Evolutionary conservation across 2,888 invertebrate genomes (phyloP).

Genomic region (Heterodera filipjevi): DNA sequence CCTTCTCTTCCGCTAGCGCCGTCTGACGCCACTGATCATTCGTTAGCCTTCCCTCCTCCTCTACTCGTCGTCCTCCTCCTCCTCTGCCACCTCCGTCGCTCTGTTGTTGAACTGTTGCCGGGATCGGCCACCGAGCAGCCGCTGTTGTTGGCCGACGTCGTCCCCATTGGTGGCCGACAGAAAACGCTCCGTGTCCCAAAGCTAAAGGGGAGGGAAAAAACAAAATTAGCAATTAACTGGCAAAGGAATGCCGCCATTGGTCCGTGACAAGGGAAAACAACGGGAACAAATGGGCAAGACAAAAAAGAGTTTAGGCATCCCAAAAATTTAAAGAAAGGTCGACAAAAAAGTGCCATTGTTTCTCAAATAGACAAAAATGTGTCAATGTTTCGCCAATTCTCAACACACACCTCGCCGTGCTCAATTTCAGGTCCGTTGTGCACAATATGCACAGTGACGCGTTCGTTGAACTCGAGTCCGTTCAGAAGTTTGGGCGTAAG

Average conservation of each 20-base stretch:
- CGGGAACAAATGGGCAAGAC: not conserved
- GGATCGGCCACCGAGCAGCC: not conserved
- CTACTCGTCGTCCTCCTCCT: not conserved
- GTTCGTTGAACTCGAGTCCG: conserved; percentile 51
- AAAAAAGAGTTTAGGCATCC: too few relatives aligned
- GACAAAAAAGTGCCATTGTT: too few relatives aligned
- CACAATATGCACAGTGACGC: conserved; percentile 47
- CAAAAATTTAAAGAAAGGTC: too few relatives aligned
- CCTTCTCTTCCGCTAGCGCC: not conserved
- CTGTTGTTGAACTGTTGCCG: not conserved
- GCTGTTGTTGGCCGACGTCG: not conserved
- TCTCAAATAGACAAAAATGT: too few relatives aligned
- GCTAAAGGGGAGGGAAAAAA: not conserved
- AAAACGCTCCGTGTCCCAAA: conserved; percentile 1
- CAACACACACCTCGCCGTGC: conserved; percentile 23
- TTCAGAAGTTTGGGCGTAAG: conserved; percentile 47
- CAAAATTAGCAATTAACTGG: not conserved
- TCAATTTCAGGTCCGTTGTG: conserved; percentile 41
- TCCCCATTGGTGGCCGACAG: not conserved
- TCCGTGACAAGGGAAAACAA: too few relatives aligned
- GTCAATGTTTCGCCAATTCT: not conserved
- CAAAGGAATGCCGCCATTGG: not conserved
- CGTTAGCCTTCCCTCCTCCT: not conserved
- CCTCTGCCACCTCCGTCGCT: not conserved
- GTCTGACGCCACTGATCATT: not conserved